Percentiles rank a stretch among this genome's conserved stretches.
These are phyloP conservation scores for Luperina testacea DNA, from an alignment of 2,888 invertebrate genomes.

Conservation along the genomic window DNA sequence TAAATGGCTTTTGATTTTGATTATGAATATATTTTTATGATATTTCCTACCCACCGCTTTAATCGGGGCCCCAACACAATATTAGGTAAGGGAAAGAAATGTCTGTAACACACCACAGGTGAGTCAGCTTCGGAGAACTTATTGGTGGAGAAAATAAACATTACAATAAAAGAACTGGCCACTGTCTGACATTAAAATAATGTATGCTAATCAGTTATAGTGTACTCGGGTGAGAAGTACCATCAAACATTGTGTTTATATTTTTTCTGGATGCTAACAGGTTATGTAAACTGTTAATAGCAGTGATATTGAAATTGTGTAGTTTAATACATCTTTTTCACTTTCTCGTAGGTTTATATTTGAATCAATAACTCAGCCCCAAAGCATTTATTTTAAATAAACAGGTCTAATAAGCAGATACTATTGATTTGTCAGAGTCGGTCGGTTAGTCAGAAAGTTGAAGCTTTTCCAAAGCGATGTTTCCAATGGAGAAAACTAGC, in stretches of 20 bases:
- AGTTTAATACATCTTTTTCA: conserved; percentile 21
- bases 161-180: conserved; percentile 48
- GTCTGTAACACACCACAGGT: conserved; percentile 62
- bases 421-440: background rate
- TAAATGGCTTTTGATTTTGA: background rate
- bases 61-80: conserved; percentile 48
- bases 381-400: conserved; percentile 2
- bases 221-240: conserved; percentile 57
- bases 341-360: conserved; percentile 2
- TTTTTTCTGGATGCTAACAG: conserved; percentile 46
- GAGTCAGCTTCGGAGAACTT: conserved; percentile 69
- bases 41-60: conserved; percentile 21
- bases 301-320: conserved; percentile 37
- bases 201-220: conserved; percentile 52
- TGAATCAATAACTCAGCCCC: background rate
- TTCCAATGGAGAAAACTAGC: background rate
- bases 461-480: background rate
- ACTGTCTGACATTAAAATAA: conserved; percentile 62
- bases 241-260: conserved; percentile 61
- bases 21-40: background rate
- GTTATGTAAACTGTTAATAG: conserved; percentile 54
- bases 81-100: conserved; percentile 57
- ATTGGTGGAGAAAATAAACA: conserved; percentile 60
- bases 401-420: background rate
- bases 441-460: background rate